Evolutionary conservation across 2,888 invertebrate species (phyloP), one percentile per base, ranked within the genome.

Genomic region (Criorhina ranunculi): DNA sequence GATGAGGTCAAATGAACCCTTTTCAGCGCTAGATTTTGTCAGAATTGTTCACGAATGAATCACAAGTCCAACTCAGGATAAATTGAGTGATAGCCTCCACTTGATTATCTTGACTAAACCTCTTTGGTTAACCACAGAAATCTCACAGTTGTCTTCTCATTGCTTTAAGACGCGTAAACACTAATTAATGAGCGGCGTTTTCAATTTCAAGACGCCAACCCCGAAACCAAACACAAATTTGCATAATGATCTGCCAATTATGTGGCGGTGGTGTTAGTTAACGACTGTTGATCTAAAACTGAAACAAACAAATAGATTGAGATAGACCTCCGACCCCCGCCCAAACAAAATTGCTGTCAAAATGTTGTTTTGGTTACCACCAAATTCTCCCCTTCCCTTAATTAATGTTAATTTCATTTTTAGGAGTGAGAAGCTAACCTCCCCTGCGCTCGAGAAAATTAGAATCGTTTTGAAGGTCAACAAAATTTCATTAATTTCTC

Each of bases 401-500:
- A 72, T 60, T 51, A 31, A 51, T 62, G 37, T 35, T 73, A 73
- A 35, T 35, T 15, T 35, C 9, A 15, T 17, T 17, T 44, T 8
- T 8, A 2, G 17, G 12, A 42, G n/a, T 24, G 5, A 7, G 7
- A 51, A 17, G n/a, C n/a, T 29, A 40, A 24, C 24, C 24, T 4
- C 11, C 37, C 11, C 60, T 37, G 15, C 4, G 60, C n/a, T 12
- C 53, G 11, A 62, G n/a, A 9, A 57, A 53, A 62, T 53, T 55
- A 60, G 49, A 44, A 31, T 24, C 19, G 11, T 33, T n/a, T n/a
- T 59, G 66, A 76, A 76, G 76, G 76, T 46, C 66, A 19, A 12
- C 66, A 19, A 12, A 15, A n/a, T 46, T 46, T 46, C 24, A 12
- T 35, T 44, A 24, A 24, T 35, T 57, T 31, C 42, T 62, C n/a